Base-by-base conservation (phyloP, 2,888 invertebrate genomes). In the Pammene aurita region DNA sequence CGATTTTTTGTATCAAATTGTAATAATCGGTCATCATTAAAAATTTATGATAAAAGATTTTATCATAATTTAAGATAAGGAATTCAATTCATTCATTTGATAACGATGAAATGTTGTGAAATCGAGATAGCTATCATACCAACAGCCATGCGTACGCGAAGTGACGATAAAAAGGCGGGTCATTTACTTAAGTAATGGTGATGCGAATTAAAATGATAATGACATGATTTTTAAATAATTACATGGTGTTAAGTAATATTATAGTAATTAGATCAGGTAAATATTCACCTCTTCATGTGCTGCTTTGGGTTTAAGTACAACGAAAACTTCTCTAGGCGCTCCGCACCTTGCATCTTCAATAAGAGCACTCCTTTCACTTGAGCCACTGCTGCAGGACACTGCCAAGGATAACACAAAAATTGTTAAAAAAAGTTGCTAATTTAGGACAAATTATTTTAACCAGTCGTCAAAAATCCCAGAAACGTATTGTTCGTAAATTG, bases 301-400 rank as follows among this genome's bases (percentile, higher is more conserved):
- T 26, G 82, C 83, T 70, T 81, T 80, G 1, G 84, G 81, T 16
- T 84, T 83, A 50, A 92, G 77, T 64, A 84, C 82, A 13, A 87
- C 80, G 78, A 91, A 92, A 38, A 88, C 87, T 42, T 90, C 90
- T 74, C 87, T 88, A 7, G 92, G 92, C 11, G 81, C 83, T 11
- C 91, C 90, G 69, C 92, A 92, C 71, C 81, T 84, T 13, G 92
- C 85, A 66, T 89, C 82, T 66, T 87, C 82, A 48, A 92, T 88
- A 34, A 90, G 78, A 68, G 83, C 82, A 69, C 84, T 84, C 26
- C 90, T 79, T 57, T 82, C 78, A 6, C 76, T 77, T 56, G 81
- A 81, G 11, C 84, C 84, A 71, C 80, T 77, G 34, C 83, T 82
- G 74, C 91, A 92, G 54, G 82, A 80, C 69, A 87, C 92, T 90